These are phyloP conservation scores for Neoscelio sp. DNA, from an alignment of 2,888 invertebrate species.

Conservation along the genomic window DNA sequence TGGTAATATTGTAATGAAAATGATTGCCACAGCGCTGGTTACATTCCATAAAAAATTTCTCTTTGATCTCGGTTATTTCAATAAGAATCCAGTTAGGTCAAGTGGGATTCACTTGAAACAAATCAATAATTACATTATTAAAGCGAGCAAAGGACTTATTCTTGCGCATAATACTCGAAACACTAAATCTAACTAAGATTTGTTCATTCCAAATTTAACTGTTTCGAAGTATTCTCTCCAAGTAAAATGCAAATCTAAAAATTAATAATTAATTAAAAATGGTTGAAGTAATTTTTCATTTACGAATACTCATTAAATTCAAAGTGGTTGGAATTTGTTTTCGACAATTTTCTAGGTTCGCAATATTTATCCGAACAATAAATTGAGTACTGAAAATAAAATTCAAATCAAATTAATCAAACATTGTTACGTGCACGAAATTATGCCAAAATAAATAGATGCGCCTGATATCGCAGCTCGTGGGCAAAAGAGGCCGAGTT, in stretches of 20 bases:
- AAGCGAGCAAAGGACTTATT: no score
- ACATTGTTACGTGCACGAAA: constrained; percentile 36
- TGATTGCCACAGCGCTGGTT: neutral
- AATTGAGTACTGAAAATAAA: constrained; percentile 16
- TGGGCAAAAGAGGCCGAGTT: constrained; percentile 39
- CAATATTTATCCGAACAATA: neutral
- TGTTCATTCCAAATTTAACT: no score
- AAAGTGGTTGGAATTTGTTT: no score
- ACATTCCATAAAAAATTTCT: constrained; percentile 2
- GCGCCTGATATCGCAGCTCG: constrained; percentile 31
- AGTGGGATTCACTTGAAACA: constrained; percentile 18
- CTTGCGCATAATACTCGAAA: no score
- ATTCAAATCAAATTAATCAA: constrained; percentile 37
- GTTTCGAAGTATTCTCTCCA: no score
- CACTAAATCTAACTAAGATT: no score
- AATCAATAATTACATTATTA: constrained; percentile 14
- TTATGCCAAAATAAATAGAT: constrained; percentile 51
- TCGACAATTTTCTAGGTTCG: no score
- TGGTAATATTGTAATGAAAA: constrained; percentile 10
- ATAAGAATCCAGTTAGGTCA: constrained; percentile 12
- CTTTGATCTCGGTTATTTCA: constrained; percentile 4
- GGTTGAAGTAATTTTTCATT: no score
- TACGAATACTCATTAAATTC: no score
- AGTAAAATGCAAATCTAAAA: no score
- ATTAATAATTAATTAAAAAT: no score